phyloP scores from a whole-genome alignment of 2,888 invertebrate species.

The Dioctria linearis region DNA sequence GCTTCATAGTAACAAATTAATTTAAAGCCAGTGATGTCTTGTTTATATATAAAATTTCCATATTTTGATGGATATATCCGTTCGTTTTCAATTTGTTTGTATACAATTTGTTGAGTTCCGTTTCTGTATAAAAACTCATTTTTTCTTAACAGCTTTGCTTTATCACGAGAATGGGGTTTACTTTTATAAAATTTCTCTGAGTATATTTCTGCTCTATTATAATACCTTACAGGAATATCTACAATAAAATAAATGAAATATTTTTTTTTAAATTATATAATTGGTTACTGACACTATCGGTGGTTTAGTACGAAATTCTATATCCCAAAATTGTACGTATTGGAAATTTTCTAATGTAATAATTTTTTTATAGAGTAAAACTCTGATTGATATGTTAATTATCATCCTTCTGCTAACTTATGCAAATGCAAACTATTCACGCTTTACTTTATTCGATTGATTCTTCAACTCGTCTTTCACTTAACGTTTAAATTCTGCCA shows the following conservation, averaged over 20 bases:
- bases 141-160: constrained; percentile 9
- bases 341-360: too few species aligned
- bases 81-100: constrained; percentile 60
- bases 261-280: background rate
- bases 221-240: constrained; percentile 65
- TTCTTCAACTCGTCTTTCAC: too few species aligned
- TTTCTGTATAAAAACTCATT: background rate
- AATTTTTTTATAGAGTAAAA: too few species aligned
- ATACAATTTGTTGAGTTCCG: background rate
- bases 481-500: too few species aligned
- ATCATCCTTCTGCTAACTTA: too few species aligned
- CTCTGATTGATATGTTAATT: too few species aligned
- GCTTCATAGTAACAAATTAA: constrained; percentile 82
- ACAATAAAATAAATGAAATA: constrained; percentile 31
- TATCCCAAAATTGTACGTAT: too few species aligned
- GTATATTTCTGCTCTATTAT: constrained; percentile 62
- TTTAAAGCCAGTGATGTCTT: constrained; percentile 40
- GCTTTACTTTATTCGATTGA: too few species aligned
- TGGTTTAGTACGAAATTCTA: too few species aligned
- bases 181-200: constrained; percentile 47
- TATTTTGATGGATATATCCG: constrained; percentile 60
- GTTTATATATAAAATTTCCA: constrained; percentile 59
- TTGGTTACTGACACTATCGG: background rate
- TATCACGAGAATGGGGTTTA: constrained; percentile 38
- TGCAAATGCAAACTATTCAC: too few species aligned